Evolutionary conservation across 2,888 invertebrate genomes (phyloP).

Genomic region (Drosophila subsilvestris): DNA sequence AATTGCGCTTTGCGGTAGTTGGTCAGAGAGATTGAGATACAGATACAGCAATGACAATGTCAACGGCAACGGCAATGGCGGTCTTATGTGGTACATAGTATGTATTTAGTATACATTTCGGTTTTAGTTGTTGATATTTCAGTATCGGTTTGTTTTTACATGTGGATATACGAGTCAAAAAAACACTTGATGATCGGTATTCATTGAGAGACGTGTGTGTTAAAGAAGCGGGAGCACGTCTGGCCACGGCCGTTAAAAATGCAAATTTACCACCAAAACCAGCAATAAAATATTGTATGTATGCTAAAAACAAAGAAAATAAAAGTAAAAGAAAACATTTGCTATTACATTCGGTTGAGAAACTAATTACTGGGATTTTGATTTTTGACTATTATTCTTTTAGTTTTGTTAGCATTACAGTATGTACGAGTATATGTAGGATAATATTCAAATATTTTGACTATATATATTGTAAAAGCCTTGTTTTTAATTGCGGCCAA

Average conservation of each 20-base stretch:
- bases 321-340: slow-evolving; percentile 75
- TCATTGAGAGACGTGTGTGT: slow-evolving; percentile 66
- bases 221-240: slow-evolving; percentile 72
- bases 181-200: slow-evolving; percentile 61
- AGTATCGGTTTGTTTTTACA: slow-evolving; percentile 51
- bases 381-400: slow-evolving; percentile 22
- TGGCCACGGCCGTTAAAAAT: slow-evolving; percentile 80
- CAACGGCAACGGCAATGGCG: slow-evolving; percentile 42
- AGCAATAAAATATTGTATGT: slow-evolving; percentile 82
- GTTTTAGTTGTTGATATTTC: slow-evolving; percentile 45
- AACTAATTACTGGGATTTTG: slow-evolving; percentile 51
- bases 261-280: slow-evolving; percentile 82
- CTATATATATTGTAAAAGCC: slow-evolving; percentile 52
- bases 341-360: slow-evolving; percentile 71
- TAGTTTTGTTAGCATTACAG: slow-evolving; percentile 44
- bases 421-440: slow-evolving; percentile 49
- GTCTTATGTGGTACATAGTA: slow-evolving; percentile 63
- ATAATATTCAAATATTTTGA: slow-evolving; percentile 42
- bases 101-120: slow-evolving; percentile 62
- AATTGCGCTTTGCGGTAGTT: slow-evolving; percentile 62
- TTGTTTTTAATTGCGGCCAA: slow-evolving; percentile 61
- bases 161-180: slow-evolving; percentile 49
- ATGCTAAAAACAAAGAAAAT: slow-evolving; percentile 83
- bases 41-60: slow-evolving; percentile 55
- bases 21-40: slow-evolving; percentile 63